Percentiles rank a stretch among this genome's conserved stretches.
phyloP scores from a whole-genome alignment of 1,140 invertebrate genomes.

The Drosophila ogumai region DNA sequence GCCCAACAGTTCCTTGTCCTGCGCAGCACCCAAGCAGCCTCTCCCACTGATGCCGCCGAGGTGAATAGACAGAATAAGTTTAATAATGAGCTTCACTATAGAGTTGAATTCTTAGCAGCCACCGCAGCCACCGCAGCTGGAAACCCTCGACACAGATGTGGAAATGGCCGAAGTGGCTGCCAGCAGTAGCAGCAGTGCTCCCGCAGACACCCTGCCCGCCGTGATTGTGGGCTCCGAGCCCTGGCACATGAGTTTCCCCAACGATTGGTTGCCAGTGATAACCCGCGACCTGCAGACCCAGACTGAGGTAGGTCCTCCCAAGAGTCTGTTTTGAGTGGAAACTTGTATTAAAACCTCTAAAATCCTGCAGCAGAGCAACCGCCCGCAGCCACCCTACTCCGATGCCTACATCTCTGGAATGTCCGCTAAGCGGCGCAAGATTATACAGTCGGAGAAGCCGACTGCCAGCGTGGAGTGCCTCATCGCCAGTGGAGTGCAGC shows the following conservation, averaged over 20 bases:
- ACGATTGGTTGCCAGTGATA: conserved; percentile 93
- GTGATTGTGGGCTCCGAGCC: conserved; percentile 86
- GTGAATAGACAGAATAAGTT: conserved; percentile 23
- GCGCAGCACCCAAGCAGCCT: conserved; percentile 35
- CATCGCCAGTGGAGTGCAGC: conserved; percentile 85
- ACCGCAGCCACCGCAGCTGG: conserved; percentile 5
- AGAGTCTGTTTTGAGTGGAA: background rate
- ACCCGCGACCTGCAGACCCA: conserved; percentile 89
- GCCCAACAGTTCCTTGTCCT: conserved; percentile 74
- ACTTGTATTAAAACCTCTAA: too few relatives aligned
- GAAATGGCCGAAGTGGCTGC: conserved; percentile 69
- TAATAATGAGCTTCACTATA: conserved; percentile 2
- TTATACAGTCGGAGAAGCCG: conserved; percentile 86
- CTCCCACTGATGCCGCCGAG: conserved; percentile 19
- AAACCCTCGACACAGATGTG: conserved; percentile 60
- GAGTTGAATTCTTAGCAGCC: conserved; percentile 35
- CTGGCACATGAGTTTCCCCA: conserved; percentile 87
- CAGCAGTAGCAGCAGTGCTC: conserved; percentile 34
- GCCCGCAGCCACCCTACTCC: conserved; percentile 86
- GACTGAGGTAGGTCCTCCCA: conserved; percentile 85
- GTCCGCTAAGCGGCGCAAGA: conserved; percentile 92
- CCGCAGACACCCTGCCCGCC: conserved; percentile 82
- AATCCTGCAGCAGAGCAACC: conserved; percentile 24
- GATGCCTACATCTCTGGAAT: conserved; percentile 93
- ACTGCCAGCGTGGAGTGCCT: conserved; percentile 81